Base-by-base conservation (phyloP, 1,140 invertebrate genomes). In the Tetranychus urticae region DNA sequence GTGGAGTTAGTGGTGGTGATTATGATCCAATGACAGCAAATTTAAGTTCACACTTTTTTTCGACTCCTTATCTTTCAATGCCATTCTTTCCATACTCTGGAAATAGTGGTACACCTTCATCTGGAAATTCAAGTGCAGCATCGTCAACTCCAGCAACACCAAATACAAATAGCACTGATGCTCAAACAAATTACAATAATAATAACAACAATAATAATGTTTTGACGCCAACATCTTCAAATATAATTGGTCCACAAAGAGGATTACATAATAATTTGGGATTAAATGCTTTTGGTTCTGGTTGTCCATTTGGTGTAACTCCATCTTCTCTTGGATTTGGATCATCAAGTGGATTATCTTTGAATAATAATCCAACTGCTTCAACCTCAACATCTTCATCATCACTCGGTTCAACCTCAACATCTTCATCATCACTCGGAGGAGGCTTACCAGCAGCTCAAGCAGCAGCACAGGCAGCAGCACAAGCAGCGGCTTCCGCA, bases 41-140 rank as follows among this genome's bases (percentile, higher is more conserved):
- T n/a, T 13, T 50, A 6, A 42, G 10, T 42, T 31, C 35, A 50
- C 60, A 37, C 31, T n/a, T 58, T 13, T 48, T 50, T 14, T n/a
- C 48, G 14, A 23, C 52, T 23, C 47, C 62, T 8, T 63, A 63
- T 57, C 3, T 63, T 5, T 59, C 59, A 13, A 62, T 63, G 45
- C 62, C 62, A 45, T 57, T 63, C 14, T 60, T 63, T 47, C 3
- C 55, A 14, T 60, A 33, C 31, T 33, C 56, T n/a, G 5, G 5
- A n/a, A 23, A 12, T 52, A n/a, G n/a, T 52, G 50, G 50, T n/a
- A n/a, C 50, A 52, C 31, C 50, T 8, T 52, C 50, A 52, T 31
- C 50, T 52, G 31, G n/a, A 8, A 52, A 52, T 52, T 10, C 39
- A 42, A 42, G 10, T 42, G 39, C 39, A 42, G 39, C 39, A 6